Base-by-base conservation (phyloP, 64 coral and sea anemone genomes). In the Actinia tenebrosa region DNA sequence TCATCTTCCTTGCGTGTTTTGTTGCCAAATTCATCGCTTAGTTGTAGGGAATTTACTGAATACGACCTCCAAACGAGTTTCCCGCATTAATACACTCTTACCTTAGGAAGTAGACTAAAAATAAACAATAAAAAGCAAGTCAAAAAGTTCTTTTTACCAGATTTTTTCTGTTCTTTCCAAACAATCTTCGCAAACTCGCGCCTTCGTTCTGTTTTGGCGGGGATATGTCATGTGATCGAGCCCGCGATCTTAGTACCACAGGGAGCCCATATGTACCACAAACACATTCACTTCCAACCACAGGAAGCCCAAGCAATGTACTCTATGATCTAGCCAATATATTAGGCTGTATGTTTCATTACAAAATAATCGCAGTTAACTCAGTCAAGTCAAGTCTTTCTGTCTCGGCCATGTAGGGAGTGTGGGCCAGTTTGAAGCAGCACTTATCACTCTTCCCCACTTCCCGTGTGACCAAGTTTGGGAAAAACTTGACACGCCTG, bases 151-250 rank as follows among this genome's bases (percentile, higher is more conserved):
- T 75, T 75, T 75, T 75, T 75, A 5, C n/a, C n/a, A 75, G 69
- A 42, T 37, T 75, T 75, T 13, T 15, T 42, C 0, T 75, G 23
- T 75, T 75, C 69, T 75, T 75, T 75, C 69, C 69, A 75, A 85
- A 85, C 53, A 26, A 43, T 61, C 44, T 85, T 64, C 30, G 60
- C 60, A 85, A 85, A 85, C 52, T 85, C 83, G 83, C 83, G 83
- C 83, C 56, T 85, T 60, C 56, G 83, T 85, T 85, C 56, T 60
- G 50, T 85, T 85, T 85, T 85, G 54, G 83, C 83, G 83, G 83
- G 83, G 54, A 61, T 19, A 22, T 59, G 56, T 85, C 83, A 85
- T 42, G 83, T 85, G 83, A 85, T 25, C 16, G 83, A 58, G 83
- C 83, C 83, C 53, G 83, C 83, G 83, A 27, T 62, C 16, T 53